Percentiles rank a stretch among this genome's conserved stretches.
Evolutionary conservation across 2,797 vertebrate genomes (phyloP).

Genomic region (Aphelocoma californica): DNA sequence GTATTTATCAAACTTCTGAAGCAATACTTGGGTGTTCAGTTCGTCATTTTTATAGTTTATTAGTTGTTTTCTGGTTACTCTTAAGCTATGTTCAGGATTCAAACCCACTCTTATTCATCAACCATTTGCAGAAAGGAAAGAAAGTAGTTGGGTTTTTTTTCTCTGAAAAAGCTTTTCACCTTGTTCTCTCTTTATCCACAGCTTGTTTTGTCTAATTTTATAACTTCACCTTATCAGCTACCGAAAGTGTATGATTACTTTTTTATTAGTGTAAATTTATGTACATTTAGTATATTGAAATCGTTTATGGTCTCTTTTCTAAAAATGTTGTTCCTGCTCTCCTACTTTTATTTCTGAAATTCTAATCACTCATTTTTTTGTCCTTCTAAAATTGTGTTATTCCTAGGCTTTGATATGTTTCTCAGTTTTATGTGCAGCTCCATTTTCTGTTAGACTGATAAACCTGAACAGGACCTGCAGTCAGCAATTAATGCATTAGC

Average conservation of each 20-base stretch:
- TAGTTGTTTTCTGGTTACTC: background rate
- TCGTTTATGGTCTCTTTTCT: background rate
- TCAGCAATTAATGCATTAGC: background rate
- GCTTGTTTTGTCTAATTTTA: background rate
- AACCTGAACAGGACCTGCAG: background rate
- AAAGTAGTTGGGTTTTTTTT: accelerated
- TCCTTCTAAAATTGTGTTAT: background rate
- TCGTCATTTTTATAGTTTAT: background rate
- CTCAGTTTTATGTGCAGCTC: background rate
- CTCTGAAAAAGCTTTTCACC: background rate
- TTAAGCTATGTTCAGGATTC: background rate
- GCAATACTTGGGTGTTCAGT: background rate
- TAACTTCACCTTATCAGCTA: background rate
- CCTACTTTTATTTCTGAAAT: background rate
- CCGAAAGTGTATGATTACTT: background rate
- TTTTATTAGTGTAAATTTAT: background rate
- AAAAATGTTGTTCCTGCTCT: background rate
- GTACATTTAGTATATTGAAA: background rate
- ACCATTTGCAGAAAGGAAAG: background rate
- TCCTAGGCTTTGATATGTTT: background rate
- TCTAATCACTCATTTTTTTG: background rate
- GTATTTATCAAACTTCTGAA: background rate
- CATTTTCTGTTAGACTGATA: background rate
- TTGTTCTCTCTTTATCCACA: background rate
- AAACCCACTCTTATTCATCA: background rate